These are phyloP conservation scores for Sebastes aleutianus DNA, from an alignment of 2,797 vertebrate genomes.

Conservation along the genomic window DNA sequence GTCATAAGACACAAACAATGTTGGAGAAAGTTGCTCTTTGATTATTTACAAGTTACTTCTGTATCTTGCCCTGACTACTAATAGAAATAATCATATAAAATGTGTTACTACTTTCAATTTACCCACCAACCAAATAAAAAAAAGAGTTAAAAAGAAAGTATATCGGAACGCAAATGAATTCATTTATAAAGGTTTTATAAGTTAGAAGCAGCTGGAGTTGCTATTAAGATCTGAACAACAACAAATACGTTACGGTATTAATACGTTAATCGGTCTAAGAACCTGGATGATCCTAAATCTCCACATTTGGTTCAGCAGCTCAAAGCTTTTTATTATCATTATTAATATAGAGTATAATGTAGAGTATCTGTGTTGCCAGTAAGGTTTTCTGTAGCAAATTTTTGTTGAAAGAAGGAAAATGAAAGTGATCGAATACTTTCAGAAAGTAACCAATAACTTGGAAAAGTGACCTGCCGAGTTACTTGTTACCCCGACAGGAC, in stretches of 20 bases:
- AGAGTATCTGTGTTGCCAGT: background rate
- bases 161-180: background rate
- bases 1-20: background rate
- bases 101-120: background rate
- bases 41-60: background rate
- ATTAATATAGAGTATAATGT: rapidly evolving
- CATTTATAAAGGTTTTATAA: background rate
- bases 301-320: background rate
- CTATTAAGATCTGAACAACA: background rate
- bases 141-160: background rate
- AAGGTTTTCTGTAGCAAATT: background rate
- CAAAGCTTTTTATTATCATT: background rate
- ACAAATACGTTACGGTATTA: background rate
- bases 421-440: background rate
- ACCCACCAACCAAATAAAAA: background rate
- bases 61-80: background rate
- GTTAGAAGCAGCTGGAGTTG: background rate
- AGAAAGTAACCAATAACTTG: background rate
- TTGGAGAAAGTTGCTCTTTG: background rate
- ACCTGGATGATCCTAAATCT: background rate
- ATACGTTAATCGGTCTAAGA: background rate
- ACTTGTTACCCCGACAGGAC: background rate
- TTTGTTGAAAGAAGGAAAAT: background rate
- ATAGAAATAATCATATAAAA: background rate
- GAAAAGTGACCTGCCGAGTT: background rate